Conservation (phyloP, 2,888 invertebrate genomes). For the Oxyteleia sp. region DNA sequence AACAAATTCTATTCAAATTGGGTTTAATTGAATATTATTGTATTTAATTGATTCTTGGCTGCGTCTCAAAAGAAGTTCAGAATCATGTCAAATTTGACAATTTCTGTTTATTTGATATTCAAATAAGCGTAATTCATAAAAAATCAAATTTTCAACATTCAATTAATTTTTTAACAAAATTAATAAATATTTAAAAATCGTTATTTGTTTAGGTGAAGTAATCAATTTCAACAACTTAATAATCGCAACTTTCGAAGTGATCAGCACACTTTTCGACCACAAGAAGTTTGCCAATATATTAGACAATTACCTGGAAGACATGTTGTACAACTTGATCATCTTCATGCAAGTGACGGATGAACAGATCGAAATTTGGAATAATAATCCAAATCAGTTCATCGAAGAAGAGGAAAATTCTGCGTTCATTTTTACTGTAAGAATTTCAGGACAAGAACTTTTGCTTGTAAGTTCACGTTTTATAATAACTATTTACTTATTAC, state of each 20-base stretch:
- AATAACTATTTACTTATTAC: neutral
- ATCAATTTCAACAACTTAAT: conserved; percentile 90
- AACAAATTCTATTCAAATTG: too few species aligned
- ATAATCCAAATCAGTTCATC: conserved; percentile 90
- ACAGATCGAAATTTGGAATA: conserved; percentile 90
- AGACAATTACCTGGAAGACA: conserved; percentile 89
- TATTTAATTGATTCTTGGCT: too few species aligned
- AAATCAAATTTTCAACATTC: too few species aligned
- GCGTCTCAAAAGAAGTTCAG: too few species aligned
- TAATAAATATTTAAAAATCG: too few species aligned
- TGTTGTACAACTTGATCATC: conserved; percentile 90
- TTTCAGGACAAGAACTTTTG: conserved; percentile 90
- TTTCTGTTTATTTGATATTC: too few species aligned
- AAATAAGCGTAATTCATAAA: too few species aligned
- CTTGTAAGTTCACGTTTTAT: conserved; percentile 85
- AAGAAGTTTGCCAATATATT: conserved; percentile 89
- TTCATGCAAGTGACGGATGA: conserved; percentile 92
- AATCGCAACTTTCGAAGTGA: conserved; percentile 91
- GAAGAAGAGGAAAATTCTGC: conserved; percentile 91
- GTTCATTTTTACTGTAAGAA: conserved; percentile 90
- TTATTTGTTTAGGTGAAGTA: conserved; percentile 89
- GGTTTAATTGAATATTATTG: too few species aligned
- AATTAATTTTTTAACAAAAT: too few species aligned
- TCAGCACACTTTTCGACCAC: conserved; percentile 89
- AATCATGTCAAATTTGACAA: too few species aligned